Conservation (phyloP, 2,113 vertebrate species). For the Neotragus moschatus region DNA sequence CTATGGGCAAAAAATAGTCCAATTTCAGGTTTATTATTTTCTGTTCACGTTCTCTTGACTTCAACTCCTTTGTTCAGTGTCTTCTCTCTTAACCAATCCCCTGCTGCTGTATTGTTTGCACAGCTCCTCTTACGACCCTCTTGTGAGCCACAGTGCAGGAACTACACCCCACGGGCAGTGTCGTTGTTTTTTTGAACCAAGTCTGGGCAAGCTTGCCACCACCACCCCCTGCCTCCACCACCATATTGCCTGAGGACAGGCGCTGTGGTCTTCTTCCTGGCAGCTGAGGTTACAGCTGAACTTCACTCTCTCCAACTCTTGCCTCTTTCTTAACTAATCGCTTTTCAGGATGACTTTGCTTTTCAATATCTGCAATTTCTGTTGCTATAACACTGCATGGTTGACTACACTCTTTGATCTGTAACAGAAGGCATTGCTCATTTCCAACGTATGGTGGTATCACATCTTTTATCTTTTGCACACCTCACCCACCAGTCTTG, state of each 20-base stretch:
- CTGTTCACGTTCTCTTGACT: neutral
- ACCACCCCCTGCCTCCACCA: rapidly evolving
- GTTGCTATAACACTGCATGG: neutral
- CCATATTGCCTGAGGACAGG: neutral
- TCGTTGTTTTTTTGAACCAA: neutral
- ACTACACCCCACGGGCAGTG: too few species aligned
- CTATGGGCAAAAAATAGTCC: neutral
- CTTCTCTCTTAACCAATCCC: neutral
- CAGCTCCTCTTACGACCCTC: too few species aligned
- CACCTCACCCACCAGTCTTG: neutral
- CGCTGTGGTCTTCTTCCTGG: neutral
- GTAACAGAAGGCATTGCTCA: neutral
- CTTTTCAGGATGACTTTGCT: neutral
- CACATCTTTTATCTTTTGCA: neutral
- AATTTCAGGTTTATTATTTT: neutral
- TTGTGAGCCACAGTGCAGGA: too few species aligned
- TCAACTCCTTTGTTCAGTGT: neutral
- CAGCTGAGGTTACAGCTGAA: neutral
- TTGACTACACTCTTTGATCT: neutral
- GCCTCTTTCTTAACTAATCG: neutral
- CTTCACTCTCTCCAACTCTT: neutral
- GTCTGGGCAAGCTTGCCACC: neutral
- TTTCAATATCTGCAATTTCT: neutral
- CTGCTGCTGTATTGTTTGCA: too few species aligned
- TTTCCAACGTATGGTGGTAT: neutral